Conservation (phyloP, 2,888 invertebrate genomes). For the Eubasilissa splendida region DNA sequence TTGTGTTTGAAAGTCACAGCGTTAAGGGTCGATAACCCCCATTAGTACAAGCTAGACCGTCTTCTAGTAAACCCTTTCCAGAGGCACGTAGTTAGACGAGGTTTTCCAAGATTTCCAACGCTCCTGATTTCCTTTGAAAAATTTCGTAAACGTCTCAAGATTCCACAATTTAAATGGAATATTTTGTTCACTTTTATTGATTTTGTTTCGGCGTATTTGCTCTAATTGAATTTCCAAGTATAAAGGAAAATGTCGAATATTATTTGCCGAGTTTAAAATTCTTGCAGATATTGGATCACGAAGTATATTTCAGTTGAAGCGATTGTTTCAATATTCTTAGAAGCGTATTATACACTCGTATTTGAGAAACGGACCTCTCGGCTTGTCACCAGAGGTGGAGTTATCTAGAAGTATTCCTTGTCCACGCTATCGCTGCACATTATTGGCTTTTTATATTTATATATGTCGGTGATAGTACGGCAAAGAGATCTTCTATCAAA, state of each 20-base stretch:
- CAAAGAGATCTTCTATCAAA: no score
- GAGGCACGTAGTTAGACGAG: no score
- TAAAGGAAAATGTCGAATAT: neutral
- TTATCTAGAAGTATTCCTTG: neutral
- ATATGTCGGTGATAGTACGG: no score
- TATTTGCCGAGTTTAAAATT: neutral
- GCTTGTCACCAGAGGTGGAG: neutral
- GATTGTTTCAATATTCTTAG: neutral
- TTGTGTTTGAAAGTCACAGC: no score
- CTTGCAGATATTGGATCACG: neutral
- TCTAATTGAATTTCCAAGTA: neutral
- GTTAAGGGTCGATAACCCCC: no score
- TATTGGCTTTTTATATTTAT: no score
- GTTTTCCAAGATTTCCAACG: no score
- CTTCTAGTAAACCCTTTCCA: no score
- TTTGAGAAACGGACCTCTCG: neutral
- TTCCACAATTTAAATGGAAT: neutral
- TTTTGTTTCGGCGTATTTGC: neutral
- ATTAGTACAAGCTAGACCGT: no score
- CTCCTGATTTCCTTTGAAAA: neutral
- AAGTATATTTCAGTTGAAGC: neutral
- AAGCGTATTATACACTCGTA: neutral
- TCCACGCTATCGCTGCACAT: no score
- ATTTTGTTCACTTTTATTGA: neutral
- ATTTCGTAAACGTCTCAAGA: neutral